phyloP scores from a whole-genome alignment of 2,797 vertebrate genomes.

The Benthosema pterotum region DNA sequence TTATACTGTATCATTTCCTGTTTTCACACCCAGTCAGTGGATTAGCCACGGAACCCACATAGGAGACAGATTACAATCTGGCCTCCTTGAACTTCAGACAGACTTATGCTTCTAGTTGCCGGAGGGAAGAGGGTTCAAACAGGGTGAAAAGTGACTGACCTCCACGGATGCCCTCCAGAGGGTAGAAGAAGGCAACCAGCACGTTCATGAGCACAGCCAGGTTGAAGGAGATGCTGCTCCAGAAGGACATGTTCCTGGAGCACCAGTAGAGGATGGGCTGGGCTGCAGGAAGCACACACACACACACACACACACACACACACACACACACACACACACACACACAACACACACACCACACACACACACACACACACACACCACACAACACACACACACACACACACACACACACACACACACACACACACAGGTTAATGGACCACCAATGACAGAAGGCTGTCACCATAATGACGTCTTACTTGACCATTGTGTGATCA shows the following conservation, averaged over 20 bases:
- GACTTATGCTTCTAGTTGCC: neutral
- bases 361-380: too few relatives aligned
- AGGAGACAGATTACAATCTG: neutral
- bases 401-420: too few relatives aligned
- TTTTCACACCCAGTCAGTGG: slow-evolving; percentile 15
- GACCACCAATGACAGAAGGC: too few relatives aligned
- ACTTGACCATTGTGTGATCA: too few relatives aligned
- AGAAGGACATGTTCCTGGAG: slow-evolving; percentile 98
- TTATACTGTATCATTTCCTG: slow-evolving; percentile 36
- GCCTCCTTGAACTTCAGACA: neutral
- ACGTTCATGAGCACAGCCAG: slow-evolving; percentile 98
- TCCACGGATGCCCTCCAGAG: slow-evolving; percentile 90
- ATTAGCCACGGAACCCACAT: slow-evolving; percentile 20
- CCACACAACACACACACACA: too few relatives aligned
- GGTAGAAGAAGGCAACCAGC: slow-evolving; percentile 98
- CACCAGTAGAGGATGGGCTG: slow-evolving; percentile 98
- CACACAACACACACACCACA: too few relatives aligned
- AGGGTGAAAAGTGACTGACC: slow-evolving; percentile 76
- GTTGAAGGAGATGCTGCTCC: slow-evolving; percentile 99
- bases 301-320: too few relatives aligned
- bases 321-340: too few relatives aligned
- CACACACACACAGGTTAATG: too few relatives aligned
- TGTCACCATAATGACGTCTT: too few relatives aligned
- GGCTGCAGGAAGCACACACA: slow-evolving; percentile 74
- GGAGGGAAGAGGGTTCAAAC: neutral